phyloP scores from a whole-genome alignment of 64 coral and sea anemone species.

The Pocillopora verrucosa region DNA sequence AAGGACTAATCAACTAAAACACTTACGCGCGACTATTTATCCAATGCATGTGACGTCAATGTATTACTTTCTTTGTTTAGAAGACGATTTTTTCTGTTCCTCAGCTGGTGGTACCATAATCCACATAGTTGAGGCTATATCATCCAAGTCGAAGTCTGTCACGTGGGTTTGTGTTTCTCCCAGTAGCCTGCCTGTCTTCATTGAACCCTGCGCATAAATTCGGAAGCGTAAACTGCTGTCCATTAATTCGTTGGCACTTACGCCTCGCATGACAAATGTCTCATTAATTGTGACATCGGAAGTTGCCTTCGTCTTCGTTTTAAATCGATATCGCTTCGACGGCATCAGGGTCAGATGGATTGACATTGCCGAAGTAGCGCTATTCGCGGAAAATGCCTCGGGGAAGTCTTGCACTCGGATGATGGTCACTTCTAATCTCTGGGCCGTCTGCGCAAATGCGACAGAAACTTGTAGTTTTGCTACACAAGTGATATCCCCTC shows the following conservation, averaged over 20 bases:
- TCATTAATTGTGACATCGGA: constrained; percentile 49
- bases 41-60: neutral
- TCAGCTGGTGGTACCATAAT: constrained; percentile 23
- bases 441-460: constrained; percentile 38
- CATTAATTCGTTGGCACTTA: constrained; percentile 41
- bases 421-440: constrained; percentile 51
- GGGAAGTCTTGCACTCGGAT: constrained; percentile 48
- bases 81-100: constrained; percentile 26
- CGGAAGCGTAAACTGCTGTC: constrained; percentile 46
- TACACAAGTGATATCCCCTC: constrained; percentile 3
- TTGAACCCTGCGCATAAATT: constrained; percentile 40
- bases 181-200: constrained; percentile 49
- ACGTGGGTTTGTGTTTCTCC: constrained; percentile 49
- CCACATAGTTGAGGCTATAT: constrained; percentile 46
- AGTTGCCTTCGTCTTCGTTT: constrained; percentile 66
- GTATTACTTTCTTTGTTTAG: constrained; percentile 27
- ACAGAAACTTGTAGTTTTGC: constrained; percentile 61
- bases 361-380: constrained; percentile 34
- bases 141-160: constrained; percentile 62
- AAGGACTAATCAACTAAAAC: neutral
- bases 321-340: constrained; percentile 53
- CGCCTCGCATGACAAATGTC: constrained; percentile 40
- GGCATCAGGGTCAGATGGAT: constrained; percentile 49
- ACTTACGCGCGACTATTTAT: neutral
- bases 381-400: constrained; percentile 3